Conservation (phyloP, 2,113 vertebrate species). For the Clarias magur region DNA sequence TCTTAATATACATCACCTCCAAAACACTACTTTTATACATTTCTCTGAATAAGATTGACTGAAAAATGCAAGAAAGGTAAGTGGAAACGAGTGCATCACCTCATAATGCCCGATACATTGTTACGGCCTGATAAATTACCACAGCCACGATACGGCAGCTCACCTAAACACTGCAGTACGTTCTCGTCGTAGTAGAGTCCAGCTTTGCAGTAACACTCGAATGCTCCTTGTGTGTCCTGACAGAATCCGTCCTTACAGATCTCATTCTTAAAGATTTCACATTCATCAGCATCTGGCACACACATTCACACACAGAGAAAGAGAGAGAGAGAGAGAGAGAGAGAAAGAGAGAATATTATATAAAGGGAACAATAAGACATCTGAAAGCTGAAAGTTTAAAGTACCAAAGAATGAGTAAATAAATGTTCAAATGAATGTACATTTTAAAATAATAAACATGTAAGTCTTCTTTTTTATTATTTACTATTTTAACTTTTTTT, state of each 20-base stretch:
- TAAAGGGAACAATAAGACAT: not conserved
- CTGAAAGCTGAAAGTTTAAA: not conserved
- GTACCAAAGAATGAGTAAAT: not conserved
- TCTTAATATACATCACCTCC: too few relatives aligned
- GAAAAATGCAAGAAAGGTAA: too few relatives aligned
- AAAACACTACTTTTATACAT: too few relatives aligned
- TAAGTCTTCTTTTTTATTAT: too few relatives aligned
- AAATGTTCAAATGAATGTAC: not conserved
- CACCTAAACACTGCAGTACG: slow-evolving; percentile 91
- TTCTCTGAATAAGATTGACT: too few relatives aligned
- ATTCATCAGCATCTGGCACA: slow-evolving; percentile 90
- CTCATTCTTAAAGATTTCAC: slow-evolving; percentile 86
- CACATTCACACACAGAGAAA: slow-evolving; percentile 6
- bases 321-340: not conserved
- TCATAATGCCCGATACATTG: not conserved
- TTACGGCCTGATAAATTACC: not conserved
- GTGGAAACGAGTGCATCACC: not conserved
- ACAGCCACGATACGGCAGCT: slow-evolving; percentile 53
- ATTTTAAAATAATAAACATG: not conserved
- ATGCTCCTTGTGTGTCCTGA: slow-evolving; percentile 82
- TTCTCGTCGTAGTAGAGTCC: slow-evolving; percentile 90
- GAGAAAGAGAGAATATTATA: not conserved
- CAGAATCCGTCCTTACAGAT: slow-evolving; percentile 97
- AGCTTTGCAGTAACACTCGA: slow-evolving; percentile 94
- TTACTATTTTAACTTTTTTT: too few relatives aligned